Evolutionary conservation across 1,140 invertebrate species (phyloP), one percentile per base, ranked within the genome.

Genomic region (Platorchestia sp.): DNA sequence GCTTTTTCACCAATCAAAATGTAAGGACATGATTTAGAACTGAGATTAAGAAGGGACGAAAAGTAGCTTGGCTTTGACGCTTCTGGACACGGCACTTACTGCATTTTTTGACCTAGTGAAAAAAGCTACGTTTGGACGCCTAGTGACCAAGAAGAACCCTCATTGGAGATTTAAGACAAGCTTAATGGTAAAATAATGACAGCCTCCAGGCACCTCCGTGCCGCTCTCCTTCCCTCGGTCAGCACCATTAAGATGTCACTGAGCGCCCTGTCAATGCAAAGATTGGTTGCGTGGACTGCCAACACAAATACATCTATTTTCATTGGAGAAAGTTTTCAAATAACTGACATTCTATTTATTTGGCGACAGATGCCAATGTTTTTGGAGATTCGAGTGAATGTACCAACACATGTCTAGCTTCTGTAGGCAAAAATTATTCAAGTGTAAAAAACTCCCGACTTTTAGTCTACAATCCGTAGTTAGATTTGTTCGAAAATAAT

Each of bases 101-200:
- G 59, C 59, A 51, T 10, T 51, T 51, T 51, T 51, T 6, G 19
- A 19, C 7, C 6, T 51, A 19, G 59, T 36, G 14, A 36, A 75
- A 75, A 75, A 75, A 75, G 59, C 36, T 90, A 41, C 44, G 87
- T 43, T 36, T 42, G 41, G 45, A 93, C 91, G 47, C 91, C 41
- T n/a, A 27, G 91, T 93, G 91, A 45, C 91, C 91, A 40, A 93
- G 59, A 89, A 93, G 91, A 41, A 89, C 87, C 91, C 45, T 45
- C 91, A 93, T 90, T 27, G 87, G n/a, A n/a, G 45, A 40, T 93
- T 44, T 93, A 93, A 47, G 45, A 93, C 91, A 93, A 93, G 91
- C 91, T 45, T 93, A 93, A 93, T 93, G 91, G 91, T 47, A 93
- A 93, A 93, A 93, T 93, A 93, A 93, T 93, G 91, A 93, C 91